Conservation (phyloP, 2,888 invertebrate species). For the Ornithoptera alexandrae region DNA sequence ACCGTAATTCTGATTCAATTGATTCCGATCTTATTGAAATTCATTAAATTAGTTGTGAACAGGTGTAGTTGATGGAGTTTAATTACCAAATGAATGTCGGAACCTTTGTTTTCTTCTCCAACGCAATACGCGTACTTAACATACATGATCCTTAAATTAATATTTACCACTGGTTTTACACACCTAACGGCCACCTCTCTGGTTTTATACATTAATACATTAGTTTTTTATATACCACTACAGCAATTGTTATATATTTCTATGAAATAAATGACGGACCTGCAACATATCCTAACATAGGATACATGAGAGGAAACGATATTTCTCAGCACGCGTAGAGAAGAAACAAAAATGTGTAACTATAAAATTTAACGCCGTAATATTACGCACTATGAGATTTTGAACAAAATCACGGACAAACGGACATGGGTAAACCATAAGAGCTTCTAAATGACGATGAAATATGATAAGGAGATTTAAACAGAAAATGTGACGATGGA, state of each 20-base stretch:
- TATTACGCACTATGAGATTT: too few relatives aligned
- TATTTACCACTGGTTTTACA: not conserved
- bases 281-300: too few relatives aligned
- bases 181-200: too few relatives aligned
- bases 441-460: not conserved
- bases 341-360: too few relatives aligned
- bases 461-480: not conserved
- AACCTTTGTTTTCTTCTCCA: slow-evolving; percentile 4
- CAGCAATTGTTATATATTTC: too few relatives aligned
- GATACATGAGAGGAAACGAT: too few relatives aligned
- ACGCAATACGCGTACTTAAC: not conserved
- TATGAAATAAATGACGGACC: too few relatives aligned
- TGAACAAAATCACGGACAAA: too few relatives aligned
- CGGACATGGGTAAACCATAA: not conserved
- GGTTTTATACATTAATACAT: too few relatives aligned
- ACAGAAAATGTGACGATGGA: not conserved
- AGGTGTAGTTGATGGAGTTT: slow-evolving; percentile 11
- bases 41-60: slow-evolving; percentile 25
- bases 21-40: slow-evolving; percentile 25
- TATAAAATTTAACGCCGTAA: too few relatives aligned
- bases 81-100: slow-evolving; percentile 19
- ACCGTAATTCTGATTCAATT: slow-evolving; percentile 19
- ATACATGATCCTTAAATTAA: not conserved
- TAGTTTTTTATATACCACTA: too few relatives aligned
- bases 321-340: too few relatives aligned